These are phyloP conservation scores for Indicator maculatus DNA, from an alignment of 2,113 vertebrate species.

Conservation along the genomic window DNA sequence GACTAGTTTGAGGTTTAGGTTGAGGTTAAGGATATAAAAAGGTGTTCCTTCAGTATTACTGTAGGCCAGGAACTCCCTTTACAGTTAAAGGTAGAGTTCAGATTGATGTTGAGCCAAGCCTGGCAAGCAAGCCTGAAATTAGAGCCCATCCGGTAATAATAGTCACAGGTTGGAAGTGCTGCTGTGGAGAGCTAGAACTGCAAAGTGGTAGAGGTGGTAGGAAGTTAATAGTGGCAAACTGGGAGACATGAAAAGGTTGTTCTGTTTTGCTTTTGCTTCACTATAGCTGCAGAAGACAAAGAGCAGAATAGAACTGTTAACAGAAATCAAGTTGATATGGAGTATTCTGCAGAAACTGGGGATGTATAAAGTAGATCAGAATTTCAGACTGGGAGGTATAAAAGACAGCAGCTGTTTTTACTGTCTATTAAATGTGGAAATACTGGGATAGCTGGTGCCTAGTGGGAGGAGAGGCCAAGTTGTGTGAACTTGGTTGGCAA, in stretches of 20 bases:
- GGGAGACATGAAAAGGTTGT: not conserved
- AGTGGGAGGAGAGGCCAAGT: not conserved
- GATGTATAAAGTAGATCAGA: not conserved
- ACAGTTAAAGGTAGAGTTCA: not conserved
- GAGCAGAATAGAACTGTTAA: not conserved
- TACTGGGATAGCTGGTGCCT: slow-evolving; percentile 1
- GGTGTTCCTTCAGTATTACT: not conserved
- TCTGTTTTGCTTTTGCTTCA: not conserved
- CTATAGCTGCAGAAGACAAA: not conserved
- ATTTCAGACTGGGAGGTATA: not conserved
- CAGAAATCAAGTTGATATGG: not conserved
- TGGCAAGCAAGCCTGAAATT: slow-evolving; percentile 32
- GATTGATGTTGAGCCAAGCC: not conserved
- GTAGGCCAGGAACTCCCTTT: not conserved
- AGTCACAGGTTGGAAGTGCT: not conserved
- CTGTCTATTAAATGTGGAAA: not conserved
- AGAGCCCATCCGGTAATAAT: slow-evolving; percentile 6
- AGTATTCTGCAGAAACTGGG: not conserved
- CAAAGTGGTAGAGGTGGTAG: not conserved
- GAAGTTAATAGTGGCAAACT: slow-evolving; percentile 14
- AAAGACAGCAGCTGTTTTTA: not conserved
- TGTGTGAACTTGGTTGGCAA: not conserved
- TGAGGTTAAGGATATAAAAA: not conserved
- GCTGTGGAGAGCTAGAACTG: not conserved
- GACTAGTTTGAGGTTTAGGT: not conserved